Percentiles rank a stretch among this genome's conserved stretches.
Conservation (phyloP, 2,113 vertebrate genomes). For the Coryphaenoides rupestris region DNA sequence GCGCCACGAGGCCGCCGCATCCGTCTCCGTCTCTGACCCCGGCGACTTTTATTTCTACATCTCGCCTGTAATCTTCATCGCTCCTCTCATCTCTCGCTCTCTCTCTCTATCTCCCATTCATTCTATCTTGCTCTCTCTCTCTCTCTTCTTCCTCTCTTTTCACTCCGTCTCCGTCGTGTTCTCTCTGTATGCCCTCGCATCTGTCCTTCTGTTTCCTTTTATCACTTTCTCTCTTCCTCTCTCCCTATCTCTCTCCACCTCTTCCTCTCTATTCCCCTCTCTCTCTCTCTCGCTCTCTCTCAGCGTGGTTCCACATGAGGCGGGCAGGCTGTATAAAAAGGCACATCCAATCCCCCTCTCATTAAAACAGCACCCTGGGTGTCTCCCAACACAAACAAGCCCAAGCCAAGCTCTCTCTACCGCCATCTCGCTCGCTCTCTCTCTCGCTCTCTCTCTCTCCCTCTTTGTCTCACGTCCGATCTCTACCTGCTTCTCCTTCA, state of each 20-base stretch:
- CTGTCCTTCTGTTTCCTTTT: not conserved
- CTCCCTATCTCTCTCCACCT: not conserved
- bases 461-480: slow-evolving; percentile 30
- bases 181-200: not conserved
- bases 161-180: not conserved
- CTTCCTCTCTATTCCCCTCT: not conserved
- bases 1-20: slow-evolving; percentile 40
- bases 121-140: not conserved
- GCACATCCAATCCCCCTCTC: slow-evolving; percentile 54
- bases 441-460: slow-evolving; percentile 7
- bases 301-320: slow-evolving; percentile 31
- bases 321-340: slow-evolving; percentile 31
- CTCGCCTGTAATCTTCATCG: not conserved
- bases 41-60: not conserved
- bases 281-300: slow-evolving; percentile 17
- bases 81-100: not conserved
- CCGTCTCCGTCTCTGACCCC: slow-evolving; percentile 6
- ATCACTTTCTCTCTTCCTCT: not conserved
- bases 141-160: not conserved
- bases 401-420: slow-evolving; percentile 14
- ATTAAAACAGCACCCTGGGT: slow-evolving; percentile 64
- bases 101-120: slow-evolving; percentile 11
- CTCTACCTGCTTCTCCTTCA: slow-evolving; percentile 49
- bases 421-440: slow-evolving; percentile 1
- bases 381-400: slow-evolving; percentile 52